A percentile compares a stretch with the other conserved stretches of the same genome.
Evolutionary conservation across 2,113 vertebrate genomes (phyloP).

Genomic region (Cyrtonyx montezumae): DNA sequence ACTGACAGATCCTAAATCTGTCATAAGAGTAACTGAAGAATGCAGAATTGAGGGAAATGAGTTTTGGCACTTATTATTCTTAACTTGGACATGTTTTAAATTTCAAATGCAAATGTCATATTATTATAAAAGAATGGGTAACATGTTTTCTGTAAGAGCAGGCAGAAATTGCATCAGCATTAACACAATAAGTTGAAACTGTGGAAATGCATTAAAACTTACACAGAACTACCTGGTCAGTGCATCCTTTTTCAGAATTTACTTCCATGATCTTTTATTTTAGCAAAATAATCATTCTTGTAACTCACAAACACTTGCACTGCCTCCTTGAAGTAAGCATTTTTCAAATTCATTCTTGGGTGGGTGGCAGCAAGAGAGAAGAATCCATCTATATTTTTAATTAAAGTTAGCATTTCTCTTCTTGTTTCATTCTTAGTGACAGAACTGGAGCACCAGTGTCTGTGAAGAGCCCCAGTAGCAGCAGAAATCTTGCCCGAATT

Average conservation of each 20-base stretch:
- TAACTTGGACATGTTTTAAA: not conserved
- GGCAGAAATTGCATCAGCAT: not conserved
- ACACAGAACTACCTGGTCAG: not conserved
- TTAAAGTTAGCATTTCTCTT: not conserved
- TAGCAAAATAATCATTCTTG: not conserved
- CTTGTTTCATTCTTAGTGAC: not conserved
- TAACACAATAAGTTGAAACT: not conserved
- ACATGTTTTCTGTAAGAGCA: not conserved
- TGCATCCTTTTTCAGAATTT: not conserved
- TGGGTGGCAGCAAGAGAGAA: not conserved
- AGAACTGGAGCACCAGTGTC: not conserved
- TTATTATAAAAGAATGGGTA: not conserved
- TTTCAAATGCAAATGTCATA: not conserved
- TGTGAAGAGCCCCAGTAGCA: not conserved
- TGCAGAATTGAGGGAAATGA: not conserved
- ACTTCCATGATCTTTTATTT: not conserved
- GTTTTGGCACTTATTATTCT: not conserved
- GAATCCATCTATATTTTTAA: not conserved
- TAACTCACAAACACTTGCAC: not conserved
- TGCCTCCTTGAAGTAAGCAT: not conserved
- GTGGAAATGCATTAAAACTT: not conserved
- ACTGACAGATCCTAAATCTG: not conserved
- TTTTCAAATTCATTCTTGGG: not conserved
- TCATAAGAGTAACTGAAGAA: not conserved
- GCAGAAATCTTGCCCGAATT: not conserved